These are phyloP conservation scores for Gulo gulo DNA, from an alignment of 2,113 vertebrate genomes.

Conservation along the genomic window DNA sequence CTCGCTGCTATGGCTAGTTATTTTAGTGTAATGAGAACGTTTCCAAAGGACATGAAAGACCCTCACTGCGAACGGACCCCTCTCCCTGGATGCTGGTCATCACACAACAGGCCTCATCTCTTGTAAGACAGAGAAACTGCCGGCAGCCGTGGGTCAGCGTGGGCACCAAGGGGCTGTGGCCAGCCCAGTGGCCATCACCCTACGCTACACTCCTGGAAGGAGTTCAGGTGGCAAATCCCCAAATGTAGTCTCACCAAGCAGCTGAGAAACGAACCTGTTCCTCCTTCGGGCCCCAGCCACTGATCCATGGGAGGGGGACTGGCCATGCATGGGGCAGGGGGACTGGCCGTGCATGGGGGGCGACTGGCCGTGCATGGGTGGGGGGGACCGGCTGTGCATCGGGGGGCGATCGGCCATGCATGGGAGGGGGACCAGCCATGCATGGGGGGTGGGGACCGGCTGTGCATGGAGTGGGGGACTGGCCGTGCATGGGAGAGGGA, in stretches of 20 bases:
- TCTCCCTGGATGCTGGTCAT: not conserved
- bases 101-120: not conserved
- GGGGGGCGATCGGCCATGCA: too few species aligned
- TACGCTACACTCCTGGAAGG: fast-evolving
- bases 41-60: not conserved
- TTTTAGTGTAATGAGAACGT: not conserved
- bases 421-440: too few species aligned
- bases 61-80: fast-evolving
- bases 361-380: too few species aligned
- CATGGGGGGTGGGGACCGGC: fast-evolving
- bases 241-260: not conserved
- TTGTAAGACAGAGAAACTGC: not conserved
- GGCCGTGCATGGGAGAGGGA: too few species aligned
- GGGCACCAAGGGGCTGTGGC: fast-evolving
- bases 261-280: not conserved
- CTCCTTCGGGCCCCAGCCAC: not conserved
- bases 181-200: not conserved
- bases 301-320: too few species aligned
- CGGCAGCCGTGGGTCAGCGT: not conserved
- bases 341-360: too few species aligned
- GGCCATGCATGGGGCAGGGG: too few species aligned
- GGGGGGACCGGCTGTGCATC: too few species aligned
- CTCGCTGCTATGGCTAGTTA: not conserved
- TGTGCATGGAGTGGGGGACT: too few species aligned
- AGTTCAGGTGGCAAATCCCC: too few species aligned